Conservation (phyloP, 2,113 vertebrate species). For the Vidua macroura region DNA sequence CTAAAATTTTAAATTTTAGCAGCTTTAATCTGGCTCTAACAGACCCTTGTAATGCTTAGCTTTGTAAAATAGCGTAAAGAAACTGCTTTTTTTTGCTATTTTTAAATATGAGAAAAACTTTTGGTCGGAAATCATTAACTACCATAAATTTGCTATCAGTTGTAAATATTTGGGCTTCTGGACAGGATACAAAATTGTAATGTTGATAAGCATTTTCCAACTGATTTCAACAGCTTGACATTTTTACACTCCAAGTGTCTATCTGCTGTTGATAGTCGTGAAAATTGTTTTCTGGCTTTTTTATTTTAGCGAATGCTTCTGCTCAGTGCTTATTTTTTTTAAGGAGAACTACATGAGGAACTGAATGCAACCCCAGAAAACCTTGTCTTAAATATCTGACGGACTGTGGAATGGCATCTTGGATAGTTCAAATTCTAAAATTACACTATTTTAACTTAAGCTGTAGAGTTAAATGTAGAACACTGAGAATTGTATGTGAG, state of each 20-base stretch:
- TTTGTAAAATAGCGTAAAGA: not conserved
- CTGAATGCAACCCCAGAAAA: not conserved
- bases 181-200: not conserved
- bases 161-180: not conserved
- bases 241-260: not conserved
- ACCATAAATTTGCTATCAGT: not conserved
- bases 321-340: not conserved
- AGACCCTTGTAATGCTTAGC: not conserved
- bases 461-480: not conserved
- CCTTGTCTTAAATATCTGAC: not conserved
- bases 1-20: not conserved
- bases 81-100: not conserved
- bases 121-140: not conserved
- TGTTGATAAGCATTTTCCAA: not conserved
- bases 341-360: not conserved
- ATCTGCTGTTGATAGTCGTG: not conserved
- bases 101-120: not conserved
- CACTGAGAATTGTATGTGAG: not conserved
- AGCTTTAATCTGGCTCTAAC: not conserved
- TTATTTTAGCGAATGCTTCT: not conserved
- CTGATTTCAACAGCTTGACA: not conserved
- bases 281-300: not conserved
- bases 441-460: not conserved
- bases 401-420: not conserved
- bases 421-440: not conserved